These are phyloP conservation scores for Arizona elegans DNA, from an alignment of 2,113 vertebrate genomes.

Conservation along the genomic window DNA sequence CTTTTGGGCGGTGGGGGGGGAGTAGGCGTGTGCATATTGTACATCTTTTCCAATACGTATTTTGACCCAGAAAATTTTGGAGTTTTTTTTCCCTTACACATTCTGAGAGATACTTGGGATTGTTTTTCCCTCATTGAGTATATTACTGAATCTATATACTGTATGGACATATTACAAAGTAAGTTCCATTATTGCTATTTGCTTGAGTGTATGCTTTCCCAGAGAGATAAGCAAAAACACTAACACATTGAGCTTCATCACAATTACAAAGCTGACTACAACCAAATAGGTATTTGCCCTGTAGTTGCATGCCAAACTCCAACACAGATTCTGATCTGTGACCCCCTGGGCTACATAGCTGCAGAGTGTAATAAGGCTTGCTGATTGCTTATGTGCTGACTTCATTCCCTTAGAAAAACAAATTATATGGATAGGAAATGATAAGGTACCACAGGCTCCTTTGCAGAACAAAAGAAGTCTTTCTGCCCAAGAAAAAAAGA, in stretches of 20 bases:
- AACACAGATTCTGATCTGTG: neutral
- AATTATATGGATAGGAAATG: neutral
- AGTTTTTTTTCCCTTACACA: neutral
- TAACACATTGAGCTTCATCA: too few relatives aligned
- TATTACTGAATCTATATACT: neutral
- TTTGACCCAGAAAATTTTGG: neutral
- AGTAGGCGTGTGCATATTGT: neutral
- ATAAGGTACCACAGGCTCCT: neutral
- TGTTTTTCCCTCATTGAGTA: too few relatives aligned
- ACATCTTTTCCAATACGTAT: neutral
- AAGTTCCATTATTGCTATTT: neutral
- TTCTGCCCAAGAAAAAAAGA: neutral
- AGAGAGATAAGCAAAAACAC: neutral
- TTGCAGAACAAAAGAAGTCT: neutral
- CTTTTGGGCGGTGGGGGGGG: neutral
- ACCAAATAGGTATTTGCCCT: neutral
- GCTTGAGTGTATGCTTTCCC: neutral
- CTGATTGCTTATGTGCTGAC: neutral
- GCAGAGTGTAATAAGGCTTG: neutral
- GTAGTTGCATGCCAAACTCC: neutral
- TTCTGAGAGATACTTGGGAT: neutral
- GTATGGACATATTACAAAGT: neutral
- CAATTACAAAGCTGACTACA: neutral
- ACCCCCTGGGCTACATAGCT: neutral
- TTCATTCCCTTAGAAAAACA: neutral